Evolutionary conservation across 2,113 vertebrate species (phyloP).

Genomic region (Mustela nigripes): DNA sequence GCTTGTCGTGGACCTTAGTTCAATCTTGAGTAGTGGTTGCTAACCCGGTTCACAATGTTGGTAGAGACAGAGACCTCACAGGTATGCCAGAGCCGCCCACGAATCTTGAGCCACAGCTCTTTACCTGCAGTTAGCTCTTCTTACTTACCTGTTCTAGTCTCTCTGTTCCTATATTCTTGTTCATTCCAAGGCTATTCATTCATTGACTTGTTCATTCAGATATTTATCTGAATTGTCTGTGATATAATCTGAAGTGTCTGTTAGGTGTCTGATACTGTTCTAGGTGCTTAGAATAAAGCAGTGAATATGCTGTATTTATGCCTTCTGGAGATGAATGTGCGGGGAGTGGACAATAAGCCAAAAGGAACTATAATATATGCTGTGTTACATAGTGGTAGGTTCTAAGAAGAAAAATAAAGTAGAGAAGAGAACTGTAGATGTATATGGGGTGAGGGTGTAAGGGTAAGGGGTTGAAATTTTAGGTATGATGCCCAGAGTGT

Average conservation of each 20-base stretch:
- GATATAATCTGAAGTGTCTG: neutral
- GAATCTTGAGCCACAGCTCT: neutral
- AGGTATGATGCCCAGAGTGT: neutral
- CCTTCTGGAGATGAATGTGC: neutral
- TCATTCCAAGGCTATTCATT: conserved; percentile 15
- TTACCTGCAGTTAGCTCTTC: neutral
- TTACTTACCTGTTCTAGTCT: neutral
- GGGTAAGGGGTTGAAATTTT: neutral
- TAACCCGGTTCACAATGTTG: neutral
- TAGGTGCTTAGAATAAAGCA: neutral
- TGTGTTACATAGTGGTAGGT: neutral
- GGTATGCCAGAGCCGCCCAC: neutral
- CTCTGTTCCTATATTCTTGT: neutral
- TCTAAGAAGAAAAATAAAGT: conserved; percentile 32
- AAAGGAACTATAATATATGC: neutral
- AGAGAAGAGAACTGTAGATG: neutral
- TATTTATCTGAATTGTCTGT: no score
- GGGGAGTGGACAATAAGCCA: neutral
- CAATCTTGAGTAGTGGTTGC: neutral
- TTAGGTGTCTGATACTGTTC: neutral
- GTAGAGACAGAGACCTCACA: neutral
- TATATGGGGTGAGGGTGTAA: neutral
- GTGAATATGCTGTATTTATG: neutral
- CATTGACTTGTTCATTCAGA: neutral
- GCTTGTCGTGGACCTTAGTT: neutral